These are phyloP conservation scores for Catharus ustulatus DNA, from an alignment of 2,797 vertebrate species.

Conservation along the genomic window DNA sequence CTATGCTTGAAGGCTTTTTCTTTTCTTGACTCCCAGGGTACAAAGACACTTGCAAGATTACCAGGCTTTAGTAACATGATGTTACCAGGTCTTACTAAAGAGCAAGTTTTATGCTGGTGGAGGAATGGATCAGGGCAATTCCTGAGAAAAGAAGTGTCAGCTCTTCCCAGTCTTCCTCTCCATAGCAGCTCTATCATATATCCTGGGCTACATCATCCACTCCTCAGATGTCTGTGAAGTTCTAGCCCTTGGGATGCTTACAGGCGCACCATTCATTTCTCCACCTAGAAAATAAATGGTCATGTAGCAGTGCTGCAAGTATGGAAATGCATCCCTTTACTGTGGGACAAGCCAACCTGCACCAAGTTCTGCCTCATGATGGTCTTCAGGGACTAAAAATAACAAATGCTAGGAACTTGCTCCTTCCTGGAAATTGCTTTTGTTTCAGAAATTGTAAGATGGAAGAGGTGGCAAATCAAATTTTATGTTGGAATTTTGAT, in stretches of 20 bases:
- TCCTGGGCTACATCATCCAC: not conserved
- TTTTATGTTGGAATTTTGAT: not conserved
- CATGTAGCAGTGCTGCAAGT: accelerated
- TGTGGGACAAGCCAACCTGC: not conserved
- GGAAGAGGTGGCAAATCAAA: not conserved
- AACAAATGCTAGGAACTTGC: not conserved
- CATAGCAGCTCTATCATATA: not conserved
- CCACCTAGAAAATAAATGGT: not conserved
- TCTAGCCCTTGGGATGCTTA: accelerated
- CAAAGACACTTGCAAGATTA: not conserved
- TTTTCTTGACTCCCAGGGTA: not conserved
- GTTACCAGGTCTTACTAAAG: not conserved
- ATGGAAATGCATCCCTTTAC: not conserved
- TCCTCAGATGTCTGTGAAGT: not conserved
- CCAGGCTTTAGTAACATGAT: not conserved
- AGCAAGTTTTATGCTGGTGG: not conserved
- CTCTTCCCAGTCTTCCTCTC: not conserved
- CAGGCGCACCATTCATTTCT: not conserved
- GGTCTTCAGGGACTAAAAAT: not conserved
- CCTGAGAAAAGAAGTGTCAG: accelerated
- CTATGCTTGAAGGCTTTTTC: not conserved
- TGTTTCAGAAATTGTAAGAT: not conserved
- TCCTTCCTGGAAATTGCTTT: not conserved
- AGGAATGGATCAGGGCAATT: not conserved
- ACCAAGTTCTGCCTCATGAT: not conserved